Base-by-base conservation (phyloP, 2,888 invertebrate species). In the Clivina fossor region DNA sequence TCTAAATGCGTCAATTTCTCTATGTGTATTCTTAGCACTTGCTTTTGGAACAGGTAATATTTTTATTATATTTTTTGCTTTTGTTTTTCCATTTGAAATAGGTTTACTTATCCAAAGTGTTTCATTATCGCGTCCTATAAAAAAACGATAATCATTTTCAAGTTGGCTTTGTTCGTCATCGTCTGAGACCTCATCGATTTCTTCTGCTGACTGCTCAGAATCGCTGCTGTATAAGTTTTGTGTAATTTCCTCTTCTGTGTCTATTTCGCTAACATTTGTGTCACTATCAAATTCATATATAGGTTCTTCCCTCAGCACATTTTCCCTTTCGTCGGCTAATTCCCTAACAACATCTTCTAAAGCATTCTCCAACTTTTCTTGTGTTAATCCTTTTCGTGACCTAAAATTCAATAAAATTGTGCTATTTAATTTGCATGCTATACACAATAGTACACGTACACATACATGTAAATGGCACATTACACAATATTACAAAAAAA, bases 121-220 rank as follows among this genome's bases (percentile, higher is more conserved):
- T 57, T 44, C 38, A 26, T 44, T 37, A 38, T 57, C 50, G 26
- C 22, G 26, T 37, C 50, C 51, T 37, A 43, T 51, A 32, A 57
- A 57, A 35, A 57, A 51, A 51, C 37, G 44, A 28, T 51, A 35
- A 44, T 57, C 50, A 37, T 57, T 44, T 51, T 43, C 44, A 38
- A 24, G 20, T 51, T 51, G 50, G 30, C 28, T 40, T 49, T 56
- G 41, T 56, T 56, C 43, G 41, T 49, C 15, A 40, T 49, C 35
- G 20, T 47, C 55, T 35, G 35, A 53, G 19, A 32, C n/a, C 24
- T 53, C 26, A 40, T 41, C 43, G 43, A 50, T 43, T 50, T 56
- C 56, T 43, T 43, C 56, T 56, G 44, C 50, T 35, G 38, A 51
- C 24, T 57, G 51, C 32, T 57, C 53, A 41, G 41, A 54, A 19